Base-by-base conservation (phyloP, 1,140 invertebrate genomes). In the Pseudomyrmex sp. region DNA sequence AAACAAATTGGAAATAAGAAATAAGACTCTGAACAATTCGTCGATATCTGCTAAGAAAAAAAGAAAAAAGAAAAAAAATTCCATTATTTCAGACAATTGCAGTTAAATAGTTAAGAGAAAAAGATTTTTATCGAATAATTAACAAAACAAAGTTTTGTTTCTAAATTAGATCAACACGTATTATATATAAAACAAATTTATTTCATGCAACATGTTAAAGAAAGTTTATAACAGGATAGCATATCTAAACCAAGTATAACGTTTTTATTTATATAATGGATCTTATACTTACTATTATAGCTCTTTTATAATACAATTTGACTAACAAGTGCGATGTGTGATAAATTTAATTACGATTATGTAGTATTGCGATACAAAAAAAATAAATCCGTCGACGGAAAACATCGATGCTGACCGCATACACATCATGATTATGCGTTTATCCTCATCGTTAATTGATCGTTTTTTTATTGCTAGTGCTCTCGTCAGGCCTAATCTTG, bases 141-240 rank as follows among this genome's bases (percentile, higher is more conserved):
- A 62, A 26, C 7, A 44, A 69, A 2, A 13, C 20, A 9, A 18
- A 76, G 23, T 23, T 46, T 8, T 15, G 69, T 82, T 77, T 23
- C 83, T 52, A 70, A 63, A 65, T 73, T 52, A 74, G 18, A 52
- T 66, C 12, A 1, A 48, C n/a, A 20, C 20, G 3, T 23, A 0
- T 68, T 54, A 89, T 91, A 88, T 92, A 91, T 87, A 92, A 93
- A 92, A 92, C 90, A 86, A 86, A 13, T 93, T 91, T 93, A 92
- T 93, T 94, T 90, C 88, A 88, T 86, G 90, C 75, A 63, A 62
- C 62, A 68, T 75, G 74, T 90, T 87, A 80, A 89, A 72, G 87
- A 93, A 93, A 91, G 90, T 91, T 91, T 90, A 88, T 91, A 93
- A 93, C 90, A 92, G 82, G 90, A 72, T 90, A 89, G 84, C 91